Evolutionary conservation across 1,140 invertebrate species (phyloP).

Genomic region (Brachionus rubens): DNA sequence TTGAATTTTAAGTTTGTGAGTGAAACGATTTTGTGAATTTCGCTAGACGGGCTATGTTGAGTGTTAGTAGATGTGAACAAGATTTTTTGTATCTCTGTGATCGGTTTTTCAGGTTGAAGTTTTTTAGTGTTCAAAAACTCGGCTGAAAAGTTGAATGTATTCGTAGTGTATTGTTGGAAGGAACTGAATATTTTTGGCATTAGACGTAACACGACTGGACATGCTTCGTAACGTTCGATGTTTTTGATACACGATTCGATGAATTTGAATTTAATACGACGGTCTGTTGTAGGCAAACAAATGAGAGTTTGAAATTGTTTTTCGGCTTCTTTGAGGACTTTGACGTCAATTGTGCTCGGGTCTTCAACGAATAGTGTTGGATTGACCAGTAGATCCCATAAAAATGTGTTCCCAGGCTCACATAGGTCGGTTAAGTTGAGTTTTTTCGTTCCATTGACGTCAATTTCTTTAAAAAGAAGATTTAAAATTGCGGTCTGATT

Average conservation of each 20-base stretch:
- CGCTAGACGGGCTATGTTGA: background rate
- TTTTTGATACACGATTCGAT: slow-evolving; percentile 89
- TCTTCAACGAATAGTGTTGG: background rate
- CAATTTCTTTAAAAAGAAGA: slow-evolving; percentile 70
- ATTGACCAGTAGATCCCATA: slow-evolving; percentile 86
- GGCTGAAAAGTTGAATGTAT: background rate
- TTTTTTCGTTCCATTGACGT: slow-evolving; percentile 84
- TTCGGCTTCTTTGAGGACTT: slow-evolving; percentile 69
- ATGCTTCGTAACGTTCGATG: slow-evolving; percentile 73
- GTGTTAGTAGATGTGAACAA: background rate
- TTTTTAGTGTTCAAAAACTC: background rate
- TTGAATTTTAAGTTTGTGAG: slow-evolving; percentile 22
- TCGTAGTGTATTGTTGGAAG: slow-evolving; percentile 69
- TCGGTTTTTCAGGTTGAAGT: background rate
- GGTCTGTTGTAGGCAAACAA: slow-evolving; percentile 78
- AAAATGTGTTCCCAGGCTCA: slow-evolving; percentile 78
- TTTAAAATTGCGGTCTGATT: too few species aligned
- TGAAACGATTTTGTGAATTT: slow-evolving; percentile 37
- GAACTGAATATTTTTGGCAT: slow-evolving; percentile 84
- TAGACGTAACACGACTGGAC: slow-evolving; percentile 79
- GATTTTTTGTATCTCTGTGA: background rate
- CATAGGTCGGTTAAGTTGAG: slow-evolving; percentile 90
- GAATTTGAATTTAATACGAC: slow-evolving; percentile 82
- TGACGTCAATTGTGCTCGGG: slow-evolving; percentile 58
- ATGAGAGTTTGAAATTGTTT: slow-evolving; percentile 81